Percentiles rank a stretch among this genome's conserved stretches.
Evolutionary conservation across 2,888 invertebrate genomes (phyloP).

Genomic region (Hydropsyche betteni): DNA sequence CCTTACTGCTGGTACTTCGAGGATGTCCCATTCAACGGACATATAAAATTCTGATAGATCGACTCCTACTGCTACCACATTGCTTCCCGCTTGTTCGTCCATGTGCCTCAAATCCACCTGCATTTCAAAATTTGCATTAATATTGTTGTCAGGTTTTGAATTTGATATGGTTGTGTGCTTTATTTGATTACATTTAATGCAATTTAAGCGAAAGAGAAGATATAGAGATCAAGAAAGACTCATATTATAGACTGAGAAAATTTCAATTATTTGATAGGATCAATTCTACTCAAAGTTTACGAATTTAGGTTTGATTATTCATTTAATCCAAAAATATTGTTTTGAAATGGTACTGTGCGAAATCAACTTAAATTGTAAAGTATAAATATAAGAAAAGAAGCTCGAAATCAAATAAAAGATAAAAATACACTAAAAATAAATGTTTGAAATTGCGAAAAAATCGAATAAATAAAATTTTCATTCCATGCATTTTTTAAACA

Average conservation of each 20-base stretch:
- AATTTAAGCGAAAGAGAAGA: constrained; percentile 54
- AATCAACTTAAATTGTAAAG: too few relatives aligned
- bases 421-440: too few relatives aligned
- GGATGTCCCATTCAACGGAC: constrained; percentile 99
- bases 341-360: too few relatives aligned
- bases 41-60: constrained; percentile 98
- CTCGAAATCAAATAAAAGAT: too few relatives aligned
- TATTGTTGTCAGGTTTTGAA: constrained; percentile 21
- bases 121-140: constrained; percentile 53
- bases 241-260: too few relatives aligned
- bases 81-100: constrained; percentile 90
- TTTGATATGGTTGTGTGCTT: constrained; percentile 51
- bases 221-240: constrained; percentile 53
- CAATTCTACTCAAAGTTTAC: constrained; percentile 7
- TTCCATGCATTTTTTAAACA: too few relatives aligned
- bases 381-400: too few relatives aligned
- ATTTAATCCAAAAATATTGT: too few relatives aligned
- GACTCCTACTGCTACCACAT: constrained; percentile 91
- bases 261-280: not conserved
- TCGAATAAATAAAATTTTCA: too few relatives aligned
- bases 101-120: constrained; percentile 93
- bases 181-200: constrained; percentile 52
- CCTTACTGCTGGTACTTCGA: constrained; percentile 95
- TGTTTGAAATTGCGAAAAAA: too few relatives aligned
- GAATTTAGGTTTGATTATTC: too few relatives aligned